These are phyloP conservation scores for Synergus umbraculus DNA, from an alignment of 2,888 invertebrate species.

Conservation along the genomic window DNA sequence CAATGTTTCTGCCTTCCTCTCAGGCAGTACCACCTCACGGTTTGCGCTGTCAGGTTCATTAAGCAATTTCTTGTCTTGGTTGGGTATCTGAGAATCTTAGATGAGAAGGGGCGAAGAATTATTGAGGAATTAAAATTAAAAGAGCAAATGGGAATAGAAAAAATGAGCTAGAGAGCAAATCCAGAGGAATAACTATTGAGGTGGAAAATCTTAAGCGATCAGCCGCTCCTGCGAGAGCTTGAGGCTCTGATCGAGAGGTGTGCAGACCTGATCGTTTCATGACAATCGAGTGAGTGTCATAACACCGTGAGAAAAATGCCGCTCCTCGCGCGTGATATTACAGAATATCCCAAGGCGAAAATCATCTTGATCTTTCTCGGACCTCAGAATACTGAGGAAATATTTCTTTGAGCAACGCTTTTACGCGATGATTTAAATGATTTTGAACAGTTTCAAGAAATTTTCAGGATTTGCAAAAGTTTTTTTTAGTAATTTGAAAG, in stretches of 20 bases:
- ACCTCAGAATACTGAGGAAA: constrained; percentile 11
- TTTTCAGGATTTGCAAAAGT: too few species aligned
- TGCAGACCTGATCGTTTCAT: constrained; percentile 14
- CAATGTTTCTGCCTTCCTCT: constrained; percentile 77
- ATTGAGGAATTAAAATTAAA: background rate
- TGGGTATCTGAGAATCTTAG: background rate
- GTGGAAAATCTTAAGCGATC: constrained; percentile 10
- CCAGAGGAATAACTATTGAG: background rate
- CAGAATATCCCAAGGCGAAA: constrained; percentile 29
- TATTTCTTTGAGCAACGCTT: constrained; percentile 7
- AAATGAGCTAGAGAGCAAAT: background rate
- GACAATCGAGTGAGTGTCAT: constrained; percentile 40
- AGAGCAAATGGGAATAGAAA: background rate
- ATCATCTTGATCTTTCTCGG: constrained; percentile 34
- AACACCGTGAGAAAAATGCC: constrained; percentile 40
- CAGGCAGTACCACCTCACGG: constrained; percentile 68
- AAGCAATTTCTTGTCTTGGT: constrained; percentile 71
- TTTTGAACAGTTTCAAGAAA: too few species aligned
- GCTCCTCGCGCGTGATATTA: constrained; percentile 34
- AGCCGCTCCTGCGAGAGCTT: constrained; percentile 14
- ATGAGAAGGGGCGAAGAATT: constrained; percentile 1
- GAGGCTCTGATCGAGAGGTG: constrained; percentile 9
- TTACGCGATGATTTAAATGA: background rate
- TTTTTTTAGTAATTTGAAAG: too few species aligned
- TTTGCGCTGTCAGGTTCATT: constrained; percentile 72